These are phyloP conservation scores for Parauchenoglanis punctatus DNA, from an alignment of 2,797 vertebrate species.

Conservation along the genomic window DNA sequence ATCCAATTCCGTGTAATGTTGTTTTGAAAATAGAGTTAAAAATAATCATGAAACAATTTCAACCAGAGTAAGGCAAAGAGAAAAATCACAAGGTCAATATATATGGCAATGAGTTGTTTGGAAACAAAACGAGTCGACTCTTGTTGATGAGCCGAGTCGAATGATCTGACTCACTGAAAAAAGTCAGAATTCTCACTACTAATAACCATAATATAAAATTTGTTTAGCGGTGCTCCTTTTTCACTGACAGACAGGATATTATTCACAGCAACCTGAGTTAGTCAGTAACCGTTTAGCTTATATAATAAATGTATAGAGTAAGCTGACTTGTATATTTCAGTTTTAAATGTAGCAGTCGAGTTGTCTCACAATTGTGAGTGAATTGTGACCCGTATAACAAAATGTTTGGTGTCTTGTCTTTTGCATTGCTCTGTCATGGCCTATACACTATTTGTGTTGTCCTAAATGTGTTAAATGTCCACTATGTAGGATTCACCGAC, in stretches of 20 bases:
- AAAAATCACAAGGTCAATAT: neutral
- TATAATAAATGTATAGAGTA: neutral
- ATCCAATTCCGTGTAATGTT: neutral
- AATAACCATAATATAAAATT: neutral
- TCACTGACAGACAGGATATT: too few species aligned
- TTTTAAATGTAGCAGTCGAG: neutral
- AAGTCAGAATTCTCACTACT: neutral
- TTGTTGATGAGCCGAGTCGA: neutral
- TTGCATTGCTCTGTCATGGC: neutral
- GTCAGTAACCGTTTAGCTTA: neutral
- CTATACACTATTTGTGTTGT: neutral
- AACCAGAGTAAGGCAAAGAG: neutral
- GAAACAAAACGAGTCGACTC: neutral
- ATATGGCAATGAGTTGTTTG: neutral
- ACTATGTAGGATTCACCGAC: too few species aligned
- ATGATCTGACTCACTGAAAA: neutral
- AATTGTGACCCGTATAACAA: neutral
- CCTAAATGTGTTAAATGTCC: neutral
- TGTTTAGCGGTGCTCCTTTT: too few species aligned
- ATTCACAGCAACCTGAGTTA: too few species aligned
- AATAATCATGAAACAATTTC: neutral
- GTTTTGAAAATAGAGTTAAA: neutral
- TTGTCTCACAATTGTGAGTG: neutral
- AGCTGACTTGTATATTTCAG: neutral
- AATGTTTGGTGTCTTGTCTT: neutral